Conservation (phyloP, 2,113 vertebrate species). For the Hippocampus barbouri region DNA sequence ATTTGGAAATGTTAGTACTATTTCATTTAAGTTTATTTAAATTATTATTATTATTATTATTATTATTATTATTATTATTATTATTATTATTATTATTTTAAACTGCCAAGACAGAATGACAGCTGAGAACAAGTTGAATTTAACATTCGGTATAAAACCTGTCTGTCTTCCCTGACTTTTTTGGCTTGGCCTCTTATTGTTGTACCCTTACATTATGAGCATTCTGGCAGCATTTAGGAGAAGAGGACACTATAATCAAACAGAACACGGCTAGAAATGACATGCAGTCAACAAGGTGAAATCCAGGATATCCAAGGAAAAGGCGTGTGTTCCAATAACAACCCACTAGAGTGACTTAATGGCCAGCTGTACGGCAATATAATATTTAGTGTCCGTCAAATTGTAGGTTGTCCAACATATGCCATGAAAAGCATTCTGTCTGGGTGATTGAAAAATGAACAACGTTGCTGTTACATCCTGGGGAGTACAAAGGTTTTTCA, state of each 20-base stretch:
- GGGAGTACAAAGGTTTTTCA: slow-evolving; percentile 18
- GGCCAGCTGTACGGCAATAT: slow-evolving; percentile 9
- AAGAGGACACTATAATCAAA: slow-evolving; percentile 13
- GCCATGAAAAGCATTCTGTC: slow-evolving; percentile 20
- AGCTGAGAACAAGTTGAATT: no score
- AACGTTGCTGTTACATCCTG: slow-evolving; percentile 22
- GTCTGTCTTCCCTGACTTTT: slow-evolving; percentile 15
- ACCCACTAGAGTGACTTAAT: slow-evolving; percentile 4
- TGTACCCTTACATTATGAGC: slow-evolving; percentile 30
- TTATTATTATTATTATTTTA: no score
- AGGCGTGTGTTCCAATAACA: slow-evolving; percentile 13
- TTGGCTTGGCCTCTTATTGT: slow-evolving; percentile 25
- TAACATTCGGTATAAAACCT: no score
- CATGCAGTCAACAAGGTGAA: slow-evolving; percentile 30
- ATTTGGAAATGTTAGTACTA: no score
- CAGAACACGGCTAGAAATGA: neutral
- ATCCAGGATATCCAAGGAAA: neutral
- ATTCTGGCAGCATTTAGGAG: slow-evolving; percentile 10
- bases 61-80: no score
- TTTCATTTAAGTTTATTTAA: no score
- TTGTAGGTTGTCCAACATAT: slow-evolving; percentile 13
- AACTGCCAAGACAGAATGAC: no score
- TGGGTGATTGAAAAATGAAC: slow-evolving; percentile 23
- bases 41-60: no score
- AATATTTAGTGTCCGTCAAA: slow-evolving; percentile 20